phyloP scores from a whole-genome alignment of 2,888 invertebrate species.

The Prenolepis imparis region DNA sequence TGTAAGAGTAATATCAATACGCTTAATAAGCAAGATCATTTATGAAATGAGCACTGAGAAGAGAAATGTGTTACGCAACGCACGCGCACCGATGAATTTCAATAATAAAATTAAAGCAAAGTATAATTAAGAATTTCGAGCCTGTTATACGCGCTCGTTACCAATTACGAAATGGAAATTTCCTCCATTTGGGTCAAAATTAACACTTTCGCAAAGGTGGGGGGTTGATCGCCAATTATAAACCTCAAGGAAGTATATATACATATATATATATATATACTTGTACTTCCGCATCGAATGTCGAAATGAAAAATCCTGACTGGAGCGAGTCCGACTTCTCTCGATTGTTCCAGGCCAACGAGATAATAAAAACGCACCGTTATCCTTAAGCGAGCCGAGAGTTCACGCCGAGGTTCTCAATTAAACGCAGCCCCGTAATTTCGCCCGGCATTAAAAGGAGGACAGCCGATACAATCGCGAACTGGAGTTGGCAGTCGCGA shows the following conservation, averaged over 20 bases:
- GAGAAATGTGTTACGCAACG: conserved; percentile 9
- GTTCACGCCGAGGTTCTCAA: conserved; percentile 52
- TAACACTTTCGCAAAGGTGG: conserved; percentile 29
- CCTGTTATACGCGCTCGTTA: background rate
- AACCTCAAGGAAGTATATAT: conserved; percentile 7
- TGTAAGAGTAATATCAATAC: background rate
- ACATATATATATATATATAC: no score
- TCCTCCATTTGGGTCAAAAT: conserved; percentile 39
- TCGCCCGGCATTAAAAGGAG: conserved; percentile 34
- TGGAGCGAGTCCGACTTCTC: conserved; percentile 27
- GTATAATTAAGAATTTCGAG: conserved; percentile 20
- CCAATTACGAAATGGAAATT: conserved; percentile 46
- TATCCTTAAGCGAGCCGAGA: conserved; percentile 46
- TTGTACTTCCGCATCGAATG: conserved; percentile 34
- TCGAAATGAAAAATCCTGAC: conserved; percentile 31
- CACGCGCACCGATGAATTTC: conserved; percentile 4
- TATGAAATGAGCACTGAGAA: background rate
- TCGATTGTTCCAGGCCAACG: conserved; percentile 66
- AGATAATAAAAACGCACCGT: conserved; percentile 72
- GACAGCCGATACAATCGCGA: conserved; percentile 47
- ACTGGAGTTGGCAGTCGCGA: background rate
- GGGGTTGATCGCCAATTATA: conserved; percentile 25
- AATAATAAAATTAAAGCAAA: conserved; percentile 22
- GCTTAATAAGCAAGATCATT: background rate
- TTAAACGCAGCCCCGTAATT: conserved; percentile 52